Base-by-base conservation (phyloP, 2,797 vertebrate genomes). In the Sebastes cheni region DNA sequence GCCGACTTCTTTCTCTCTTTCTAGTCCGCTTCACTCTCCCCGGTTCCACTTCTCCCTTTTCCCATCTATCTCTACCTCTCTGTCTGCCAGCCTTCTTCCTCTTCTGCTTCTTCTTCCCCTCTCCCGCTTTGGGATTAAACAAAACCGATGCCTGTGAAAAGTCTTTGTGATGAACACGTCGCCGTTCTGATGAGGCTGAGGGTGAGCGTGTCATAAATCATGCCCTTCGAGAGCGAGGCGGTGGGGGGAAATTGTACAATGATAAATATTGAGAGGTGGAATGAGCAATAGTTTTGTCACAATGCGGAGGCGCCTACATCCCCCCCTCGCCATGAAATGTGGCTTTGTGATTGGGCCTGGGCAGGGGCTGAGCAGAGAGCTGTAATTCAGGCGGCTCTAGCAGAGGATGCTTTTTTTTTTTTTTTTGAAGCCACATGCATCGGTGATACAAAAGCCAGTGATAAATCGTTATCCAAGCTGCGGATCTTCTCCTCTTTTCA, bases 211-310 rank as follows among this genome's bases (percentile, higher is more conserved):
- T 80, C 84, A 77, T 94, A 92, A 94, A 94, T 94, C 92, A 91
- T 20, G 75, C 72, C 85, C 81, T 13, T 71, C 32, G 72, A 84
- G 88, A 90, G 85, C 68, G 55, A 85, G 78, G 86, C 77, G 75
- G 62, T 10, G 72, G 72, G 69, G 85, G 74, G 79, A 75, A 86
- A 89, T 90, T 90, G 90, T 89, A 91, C 85, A 80, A 91, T 95
- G 92, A 96, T 94, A 95, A 95, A 95, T 94, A 94, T 92, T 92
- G 87, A 94, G 87, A 91, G 89, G 85, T 87, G 86, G 83, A 91
- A 93, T 91, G 92, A 94, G 88, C 88, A 91, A 95, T 94, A 89
- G 92, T 91, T 92, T 94, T 93, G 91, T 90, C 93, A 91, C 89
- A 83, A 81, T 78, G 83, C 60, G 60, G 87, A 89, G 84, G 83